Base-by-base conservation (phyloP, 53 echinoderm and acorn worm species). In the Holothuria scabra region DNA sequence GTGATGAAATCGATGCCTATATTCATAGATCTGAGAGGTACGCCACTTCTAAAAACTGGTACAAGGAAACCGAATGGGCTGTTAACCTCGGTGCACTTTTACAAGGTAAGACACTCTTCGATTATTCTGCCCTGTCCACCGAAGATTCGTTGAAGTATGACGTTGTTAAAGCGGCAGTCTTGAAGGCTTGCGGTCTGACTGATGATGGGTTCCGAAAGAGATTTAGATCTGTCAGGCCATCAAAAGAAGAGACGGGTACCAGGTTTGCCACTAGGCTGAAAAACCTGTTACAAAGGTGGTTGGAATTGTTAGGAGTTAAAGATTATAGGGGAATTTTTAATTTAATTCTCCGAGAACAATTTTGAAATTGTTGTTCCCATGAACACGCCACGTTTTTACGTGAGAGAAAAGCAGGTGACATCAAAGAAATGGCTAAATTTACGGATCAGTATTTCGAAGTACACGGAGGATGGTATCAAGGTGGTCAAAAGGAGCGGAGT, bases 121-220 rank as follows among this genome's bases (percentile, higher is more conserved):
- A n/a, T 19, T 85, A 79, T 78, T 85, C 28, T 21, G 28, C 60
- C 16, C 32, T 85, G 28, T 59, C 31, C 69, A 28, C 59, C 8
- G 34, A 60, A 19, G 76, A 85, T 41, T 76, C 78, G 7, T 20
- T 29, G n/a, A 46, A 78, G 19, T 85, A 78, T 79, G 78, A 76
- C 26, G 35, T 46, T 16, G 31, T 85, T 8, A 85, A 78, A 28
- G 21, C 30, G 14, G 20, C 76, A 1, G 23, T 78, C 3, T 18
- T 75, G 9, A 84, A 84, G 26, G 30, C 19, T 5, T 84, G 60
- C 61, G 86, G 62, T 5, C 22, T 80, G 2, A 86, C 63, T 12
- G 86, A 79, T 28, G 80, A 80, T 29, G 86, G 86, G 25, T 86
- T 86, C 41, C 26, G 66, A 18, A 76, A 61, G 16, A 86, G 26